Conservation (phyloP, 2,113 vertebrate species). For the Seriola rivoliana region DNA sequence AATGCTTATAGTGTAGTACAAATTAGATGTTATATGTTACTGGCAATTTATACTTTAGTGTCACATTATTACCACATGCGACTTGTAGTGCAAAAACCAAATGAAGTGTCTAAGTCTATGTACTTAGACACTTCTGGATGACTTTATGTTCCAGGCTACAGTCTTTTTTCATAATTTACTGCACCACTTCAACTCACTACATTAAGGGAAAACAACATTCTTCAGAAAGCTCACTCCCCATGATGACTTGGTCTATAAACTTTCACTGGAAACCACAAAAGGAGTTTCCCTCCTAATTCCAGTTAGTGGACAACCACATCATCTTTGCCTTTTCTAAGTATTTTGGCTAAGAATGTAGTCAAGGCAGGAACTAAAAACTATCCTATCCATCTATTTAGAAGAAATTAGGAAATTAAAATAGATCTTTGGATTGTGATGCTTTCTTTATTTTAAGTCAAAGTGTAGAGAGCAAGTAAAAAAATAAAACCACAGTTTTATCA, state of each 20-base stretch:
- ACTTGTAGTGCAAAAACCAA: not conserved
- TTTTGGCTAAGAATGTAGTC: not conserved
- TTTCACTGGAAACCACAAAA: constrained; percentile 31
- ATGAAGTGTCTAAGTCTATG: not conserved
- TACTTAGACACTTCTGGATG: not conserved
- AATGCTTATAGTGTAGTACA: too few species aligned
- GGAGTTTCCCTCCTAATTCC: constrained; percentile 34
- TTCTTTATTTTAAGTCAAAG: not conserved
- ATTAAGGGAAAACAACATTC: constrained; percentile 54
- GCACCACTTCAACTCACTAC: constrained; percentile 12
- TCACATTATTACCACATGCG: not conserved
- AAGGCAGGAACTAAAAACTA: not conserved
- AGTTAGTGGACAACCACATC: constrained; percentile 17
- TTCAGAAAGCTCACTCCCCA: constrained; percentile 34
- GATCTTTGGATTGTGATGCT: not conserved
- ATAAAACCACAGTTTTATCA: too few species aligned
- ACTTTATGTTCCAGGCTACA: not conserved
- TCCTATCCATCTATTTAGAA: constrained; percentile 8
- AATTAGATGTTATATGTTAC: not conserved
- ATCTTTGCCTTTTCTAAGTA: not conserved
- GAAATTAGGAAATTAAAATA: constrained; percentile 1
- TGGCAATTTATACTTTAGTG: not conserved
- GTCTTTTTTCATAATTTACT: constrained; percentile 25
- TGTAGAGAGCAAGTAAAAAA: too few species aligned
- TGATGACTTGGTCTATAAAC: constrained; percentile 22